Evolutionary conservation across 2,797 vertebrate species (phyloP).

Genomic region (Bradypodion ventrale): DNA sequence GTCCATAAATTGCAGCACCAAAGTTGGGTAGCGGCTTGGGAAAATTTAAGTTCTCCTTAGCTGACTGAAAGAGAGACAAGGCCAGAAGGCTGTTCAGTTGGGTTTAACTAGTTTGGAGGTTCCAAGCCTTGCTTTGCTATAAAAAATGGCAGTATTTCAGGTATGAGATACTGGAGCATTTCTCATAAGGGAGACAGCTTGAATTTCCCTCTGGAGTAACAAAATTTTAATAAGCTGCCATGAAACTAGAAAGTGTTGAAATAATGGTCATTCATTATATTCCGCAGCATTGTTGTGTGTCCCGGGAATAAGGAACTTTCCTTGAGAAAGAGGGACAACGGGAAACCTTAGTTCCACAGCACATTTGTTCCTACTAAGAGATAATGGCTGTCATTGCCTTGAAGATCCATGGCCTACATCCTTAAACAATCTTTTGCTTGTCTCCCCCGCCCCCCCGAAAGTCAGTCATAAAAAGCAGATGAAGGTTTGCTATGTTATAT

Average conservation of each 20-base stretch:
- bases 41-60: not conserved
- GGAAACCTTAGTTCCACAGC: not conserved
- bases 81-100: not conserved
- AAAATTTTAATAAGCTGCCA: constrained; percentile 22
- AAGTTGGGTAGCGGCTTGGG: not conserved
- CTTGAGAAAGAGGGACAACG: constrained; percentile 3
- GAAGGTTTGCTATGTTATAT: constrained; percentile 1
- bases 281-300: not conserved
- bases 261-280: constrained; percentile 18
- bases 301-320: constrained; percentile 1
- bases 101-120: not conserved
- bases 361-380: constrained; percentile 2
- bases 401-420: constrained; percentile 5
- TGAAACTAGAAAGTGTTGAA: not conserved
- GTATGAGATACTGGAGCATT: not conserved
- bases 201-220: constrained; percentile 4
- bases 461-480: not conserved
- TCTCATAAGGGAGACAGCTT: not conserved
- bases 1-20: not conserved
- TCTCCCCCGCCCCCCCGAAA: constrained; percentile 1
- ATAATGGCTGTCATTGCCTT: constrained; percentile 19
- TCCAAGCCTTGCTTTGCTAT: not conserved
- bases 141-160: no score
- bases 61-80: not conserved
- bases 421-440: constrained; percentile 17